Evolutionary conservation across 2,797 vertebrate species (phyloP), one percentile per base, ranked within the genome.

Genomic region (Acipenser transmontanus): DNA sequence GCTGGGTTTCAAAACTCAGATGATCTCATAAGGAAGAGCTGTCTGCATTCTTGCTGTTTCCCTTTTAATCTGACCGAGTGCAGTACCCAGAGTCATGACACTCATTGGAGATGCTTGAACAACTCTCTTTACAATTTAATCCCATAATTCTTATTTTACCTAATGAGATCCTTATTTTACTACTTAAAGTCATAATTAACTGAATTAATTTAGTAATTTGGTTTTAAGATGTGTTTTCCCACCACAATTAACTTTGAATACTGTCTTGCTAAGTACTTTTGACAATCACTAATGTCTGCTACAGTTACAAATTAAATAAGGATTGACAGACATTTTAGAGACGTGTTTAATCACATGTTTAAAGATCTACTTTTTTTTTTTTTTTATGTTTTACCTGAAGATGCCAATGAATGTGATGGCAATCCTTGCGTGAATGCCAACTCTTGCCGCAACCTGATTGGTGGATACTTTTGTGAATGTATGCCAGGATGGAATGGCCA

Each of bases 381-480:
- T 10, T 49, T 68, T 70, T 61, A 71, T 73, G 69, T 70, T 78
- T 81, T 47, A 10, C 61, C 62, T 68, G 7, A 66, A 99, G 97
- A 99, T 87, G 96, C 97, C 67, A 95, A 99, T 75, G 97, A 99
- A 80, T 99, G 97, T 1, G 93, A 97, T 48, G 88, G 90, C 80
- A 95, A 93, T 77, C 97, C 97, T 12, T 99, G 97, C 67, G 87
- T 96, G 71, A 96, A 99, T 73, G 95, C 96, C 78, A 95, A 95
- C 79, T 94, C 93, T 4, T 99, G 97, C 89, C 95, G 95, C 81
- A 99, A 99, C 82, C 90, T 99, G 85, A 98, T 99, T 80, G 97
- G 95, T 14, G 92, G 93, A 85, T 99, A 99, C 89, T 99, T 98
- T 84, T 99, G 97, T 69, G 94, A 97, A 80, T 99, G 97, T 70